Conservation (phyloP, 2,888 invertebrate genomes). For the Gymnocheta viridis region DNA sequence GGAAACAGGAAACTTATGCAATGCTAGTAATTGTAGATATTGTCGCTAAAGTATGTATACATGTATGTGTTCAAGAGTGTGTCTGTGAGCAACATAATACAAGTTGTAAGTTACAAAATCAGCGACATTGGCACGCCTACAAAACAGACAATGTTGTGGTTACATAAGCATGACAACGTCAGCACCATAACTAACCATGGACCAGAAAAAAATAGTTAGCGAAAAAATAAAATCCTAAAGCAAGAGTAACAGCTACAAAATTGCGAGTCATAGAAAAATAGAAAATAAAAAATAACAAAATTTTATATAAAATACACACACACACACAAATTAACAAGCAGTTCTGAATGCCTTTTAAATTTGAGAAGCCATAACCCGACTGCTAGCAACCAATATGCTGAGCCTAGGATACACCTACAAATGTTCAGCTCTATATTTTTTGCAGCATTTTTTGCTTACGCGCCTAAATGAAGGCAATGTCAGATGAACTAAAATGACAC, state of each 20-base stretch:
- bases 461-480: slow-evolving; percentile 72
- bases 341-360: slow-evolving; percentile 52
- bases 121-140: slow-evolving; percentile 80
- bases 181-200: slow-evolving; percentile 74
- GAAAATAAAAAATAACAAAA: slow-evolving; percentile 63
- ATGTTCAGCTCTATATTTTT: neutral
- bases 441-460: slow-evolving; percentile 55
- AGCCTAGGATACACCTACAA: slow-evolving; percentile 27
- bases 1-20: slow-evolving; percentile 66
- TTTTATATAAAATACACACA: slow-evolving; percentile 67
- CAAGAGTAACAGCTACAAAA: slow-evolving; percentile 45
- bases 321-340: slow-evolving; percentile 72
- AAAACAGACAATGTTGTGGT: slow-evolving; percentile 79
- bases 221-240: slow-evolving; percentile 31
- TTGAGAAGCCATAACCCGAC: slow-evolving; percentile 51
- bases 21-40: slow-evolving; percentile 75
- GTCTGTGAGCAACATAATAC: slow-evolving; percentile 51
- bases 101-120: slow-evolving; percentile 76
- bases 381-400: slow-evolving; percentile 50
- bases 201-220: slow-evolving; percentile 29
- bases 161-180: slow-evolving; percentile 76
- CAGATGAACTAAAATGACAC: slow-evolving; percentile 70
- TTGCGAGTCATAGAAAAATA: slow-evolving; percentile 59
- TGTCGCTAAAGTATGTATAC: slow-evolving; percentile 63
- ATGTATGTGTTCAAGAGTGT: slow-evolving; percentile 25